Conservation (phyloP, 2,888 invertebrate species). For the Crocallis elinguaria region DNA sequence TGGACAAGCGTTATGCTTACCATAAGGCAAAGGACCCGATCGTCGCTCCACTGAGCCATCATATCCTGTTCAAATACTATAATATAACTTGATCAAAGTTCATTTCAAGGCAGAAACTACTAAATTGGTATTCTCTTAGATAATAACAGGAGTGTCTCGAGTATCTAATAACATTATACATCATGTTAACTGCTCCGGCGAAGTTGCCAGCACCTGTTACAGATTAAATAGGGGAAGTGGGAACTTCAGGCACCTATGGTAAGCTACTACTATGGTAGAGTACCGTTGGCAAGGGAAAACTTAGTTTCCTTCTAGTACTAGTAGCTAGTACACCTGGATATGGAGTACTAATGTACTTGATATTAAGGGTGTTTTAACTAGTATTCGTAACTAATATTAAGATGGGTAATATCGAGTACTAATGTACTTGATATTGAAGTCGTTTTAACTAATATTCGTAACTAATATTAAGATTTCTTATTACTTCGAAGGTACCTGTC, state of each 20-base stretch:
- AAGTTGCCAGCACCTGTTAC: constrained; percentile 27
- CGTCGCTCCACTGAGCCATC: too few relatives aligned
- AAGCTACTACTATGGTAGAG: constrained; percentile 11
- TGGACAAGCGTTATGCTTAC: too few relatives aligned
- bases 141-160: constrained; percentile 6
- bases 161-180: constrained; percentile 28
- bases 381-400: too few relatives aligned
- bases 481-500: too few relatives aligned
- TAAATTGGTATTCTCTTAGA: background rate
- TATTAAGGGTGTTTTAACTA: too few relatives aligned
- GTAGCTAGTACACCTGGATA: background rate
- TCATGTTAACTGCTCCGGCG: constrained; percentile 22
- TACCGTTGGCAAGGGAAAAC: constrained; percentile 14
- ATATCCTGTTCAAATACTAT: too few relatives aligned
- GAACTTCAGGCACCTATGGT: constrained; percentile 20
- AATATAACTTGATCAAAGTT: too few relatives aligned
- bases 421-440: too few relatives aligned
- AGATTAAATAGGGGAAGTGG: constrained; percentile 30
- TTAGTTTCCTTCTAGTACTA: background rate
- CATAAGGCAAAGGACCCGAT: too few relatives aligned
- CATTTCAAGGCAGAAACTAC: background rate
- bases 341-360: background rate
- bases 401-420: background rate
- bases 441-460: too few relatives aligned
- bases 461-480: too few relatives aligned